These are phyloP conservation scores for Pandemis heparana DNA, from an alignment of 2,888 invertebrate species.

Conservation along the genomic window DNA sequence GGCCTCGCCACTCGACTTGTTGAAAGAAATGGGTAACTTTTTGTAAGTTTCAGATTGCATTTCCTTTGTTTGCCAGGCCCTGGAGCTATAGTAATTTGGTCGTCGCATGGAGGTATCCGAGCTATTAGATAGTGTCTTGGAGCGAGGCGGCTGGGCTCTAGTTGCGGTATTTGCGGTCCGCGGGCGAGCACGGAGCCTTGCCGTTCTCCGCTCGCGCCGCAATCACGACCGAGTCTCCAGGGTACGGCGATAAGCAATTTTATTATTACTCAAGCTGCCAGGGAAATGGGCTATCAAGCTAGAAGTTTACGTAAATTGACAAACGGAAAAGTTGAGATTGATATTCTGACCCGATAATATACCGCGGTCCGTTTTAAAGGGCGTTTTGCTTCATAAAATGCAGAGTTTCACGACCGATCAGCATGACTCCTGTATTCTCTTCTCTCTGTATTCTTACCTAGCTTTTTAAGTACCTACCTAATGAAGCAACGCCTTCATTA, in stretches of 20 bases:
- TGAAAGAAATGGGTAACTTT: slow-evolving; percentile 73
- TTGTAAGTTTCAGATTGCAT: slow-evolving; percentile 62
- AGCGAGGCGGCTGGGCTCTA: slow-evolving; percentile 55
- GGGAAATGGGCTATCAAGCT: slow-evolving; percentile 31
- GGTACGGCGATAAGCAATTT: slow-evolving; percentile 45
- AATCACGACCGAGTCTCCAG: slow-evolving; percentile 41
- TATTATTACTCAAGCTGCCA: slow-evolving; percentile 40
- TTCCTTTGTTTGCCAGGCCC: slow-evolving; percentile 52
- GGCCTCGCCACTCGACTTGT: slow-evolving; percentile 58
- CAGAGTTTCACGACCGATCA: slow-evolving; percentile 10
- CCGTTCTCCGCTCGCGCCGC: slow-evolving; percentile 51
- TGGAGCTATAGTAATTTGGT: slow-evolving; percentile 56
- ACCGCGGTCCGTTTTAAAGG: neutral
- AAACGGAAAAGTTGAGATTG: slow-evolving; percentile 31
- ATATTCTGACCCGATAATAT: slow-evolving; percentile 26
- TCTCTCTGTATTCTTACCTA: slow-evolving; percentile 10
- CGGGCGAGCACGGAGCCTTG: slow-evolving; percentile 60
- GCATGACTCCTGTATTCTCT: slow-evolving; percentile 2
- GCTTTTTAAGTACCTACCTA: neutral
- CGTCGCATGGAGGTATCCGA: slow-evolving; percentile 48
- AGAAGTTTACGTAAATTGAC: slow-evolving; percentile 36
- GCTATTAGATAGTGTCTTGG: slow-evolving; percentile 56
- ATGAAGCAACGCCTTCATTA: slow-evolving; percentile 28
- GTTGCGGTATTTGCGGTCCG: slow-evolving; percentile 59
- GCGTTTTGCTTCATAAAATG: slow-evolving; percentile 11